phyloP scores from a whole-genome alignment of 1,140 invertebrate species.

The Drosophila simulans region DNA sequence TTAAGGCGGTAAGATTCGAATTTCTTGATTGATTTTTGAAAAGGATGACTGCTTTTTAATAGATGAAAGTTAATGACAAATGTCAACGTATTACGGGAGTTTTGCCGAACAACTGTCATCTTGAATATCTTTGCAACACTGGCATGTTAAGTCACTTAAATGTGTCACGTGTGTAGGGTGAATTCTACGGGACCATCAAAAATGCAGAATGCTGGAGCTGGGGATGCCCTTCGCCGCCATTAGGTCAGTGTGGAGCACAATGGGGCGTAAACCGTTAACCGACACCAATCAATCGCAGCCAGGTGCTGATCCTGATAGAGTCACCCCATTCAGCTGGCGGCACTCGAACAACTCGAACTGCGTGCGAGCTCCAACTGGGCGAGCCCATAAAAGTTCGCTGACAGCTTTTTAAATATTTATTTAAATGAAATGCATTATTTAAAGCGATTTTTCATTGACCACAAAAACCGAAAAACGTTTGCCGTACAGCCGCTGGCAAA shows the following conservation, averaged over 20 bases:
- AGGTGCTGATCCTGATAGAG: slow-evolving; percentile 27
- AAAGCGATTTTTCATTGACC: slow-evolving; percentile 80
- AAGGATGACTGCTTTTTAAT: too few species aligned
- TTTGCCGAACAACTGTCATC: too few species aligned
- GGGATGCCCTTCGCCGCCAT: slow-evolving; percentile 2
- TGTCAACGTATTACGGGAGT: too few species aligned
- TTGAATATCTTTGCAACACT: too few species aligned
- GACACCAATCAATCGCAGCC: slow-evolving; percentile 29
- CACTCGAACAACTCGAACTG: not conserved
- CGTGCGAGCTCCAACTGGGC: not conserved
- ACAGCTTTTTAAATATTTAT: slow-evolving; percentile 81
- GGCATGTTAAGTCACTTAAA: too few species aligned
- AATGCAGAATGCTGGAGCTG: too few species aligned
- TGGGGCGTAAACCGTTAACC: slow-evolving; percentile 5
- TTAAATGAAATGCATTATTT: slow-evolving; percentile 79
- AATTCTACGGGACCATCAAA: too few species aligned
- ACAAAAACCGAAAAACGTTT: slow-evolving; percentile 79
- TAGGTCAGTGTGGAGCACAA: slow-evolving; percentile 12
- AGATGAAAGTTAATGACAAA: too few species aligned
- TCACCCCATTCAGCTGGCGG: not conserved
- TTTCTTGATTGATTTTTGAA: too few species aligned
- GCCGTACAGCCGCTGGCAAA: slow-evolving; percentile 32
- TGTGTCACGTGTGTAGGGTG: too few species aligned
- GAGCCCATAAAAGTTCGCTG: slow-evolving; percentile 63
- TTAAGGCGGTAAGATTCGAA: too few species aligned